Evolutionary conservation across 1,140 invertebrate genomes (phyloP).

Genomic region (Anoplolepis gracilipes): DNA sequence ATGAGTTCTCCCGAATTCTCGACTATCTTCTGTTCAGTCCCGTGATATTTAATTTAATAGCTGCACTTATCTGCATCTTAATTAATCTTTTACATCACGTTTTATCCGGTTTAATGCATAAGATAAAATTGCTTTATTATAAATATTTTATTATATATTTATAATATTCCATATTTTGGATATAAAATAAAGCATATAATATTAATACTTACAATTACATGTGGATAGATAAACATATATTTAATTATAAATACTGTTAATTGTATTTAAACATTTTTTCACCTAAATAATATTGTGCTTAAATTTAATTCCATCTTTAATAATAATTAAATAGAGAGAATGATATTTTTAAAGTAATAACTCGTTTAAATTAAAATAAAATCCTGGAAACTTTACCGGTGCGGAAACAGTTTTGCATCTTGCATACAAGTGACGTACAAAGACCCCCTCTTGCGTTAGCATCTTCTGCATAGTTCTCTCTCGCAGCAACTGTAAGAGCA

Average conservation of each 20-base stretch:
- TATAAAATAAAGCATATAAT: background rate
- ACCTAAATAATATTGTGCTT: background rate
- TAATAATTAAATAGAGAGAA: background rate
- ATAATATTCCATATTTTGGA: background rate
- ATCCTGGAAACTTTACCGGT: background rate
- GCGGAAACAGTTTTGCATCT: conserved; percentile 36
- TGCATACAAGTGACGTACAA: conserved; percentile 8
- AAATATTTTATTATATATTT: background rate
- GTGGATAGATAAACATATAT: background rate
- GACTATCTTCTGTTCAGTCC: background rate
- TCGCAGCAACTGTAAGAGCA: conserved; percentile 29
- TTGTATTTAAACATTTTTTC: background rate
- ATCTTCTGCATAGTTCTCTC: conserved; percentile 32
- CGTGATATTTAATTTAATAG: conserved; percentile 13
- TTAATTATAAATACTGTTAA: background rate
- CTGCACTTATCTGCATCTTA: background rate
- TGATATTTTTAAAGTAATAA: conserved; percentile 18
- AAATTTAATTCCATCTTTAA: background rate
- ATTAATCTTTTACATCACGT: background rate
- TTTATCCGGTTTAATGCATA: background rate
- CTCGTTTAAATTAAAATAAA: conserved; percentile 17
- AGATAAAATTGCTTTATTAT: background rate
- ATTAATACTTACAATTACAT: too few relatives aligned
- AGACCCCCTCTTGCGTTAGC: conserved; percentile 1
- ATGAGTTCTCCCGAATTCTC: background rate